phyloP scores from a whole-genome alignment of 2,888 invertebrate species.

The Mantis religiosa region DNA sequence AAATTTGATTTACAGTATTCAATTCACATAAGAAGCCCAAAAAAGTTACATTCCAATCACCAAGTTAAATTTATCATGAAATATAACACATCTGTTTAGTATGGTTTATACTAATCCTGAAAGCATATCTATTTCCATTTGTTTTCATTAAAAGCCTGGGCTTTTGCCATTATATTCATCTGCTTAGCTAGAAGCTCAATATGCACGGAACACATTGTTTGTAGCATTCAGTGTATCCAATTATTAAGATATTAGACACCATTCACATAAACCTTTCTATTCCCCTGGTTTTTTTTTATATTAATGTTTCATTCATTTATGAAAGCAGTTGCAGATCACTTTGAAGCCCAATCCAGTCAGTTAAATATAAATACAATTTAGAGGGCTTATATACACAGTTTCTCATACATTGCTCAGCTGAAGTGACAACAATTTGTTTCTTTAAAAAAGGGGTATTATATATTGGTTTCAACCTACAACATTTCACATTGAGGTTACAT shows the following conservation, averaged over 20 bases:
- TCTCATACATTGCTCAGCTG: constrained; percentile 6
- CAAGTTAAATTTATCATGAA: background rate
- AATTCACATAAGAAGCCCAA: background rate
- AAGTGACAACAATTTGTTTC: constrained; percentile 1
- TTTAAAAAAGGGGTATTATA: background rate
- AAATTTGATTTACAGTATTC: background rate
- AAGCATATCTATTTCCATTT: background rate
- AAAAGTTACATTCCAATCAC: background rate
- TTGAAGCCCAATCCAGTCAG: background rate
- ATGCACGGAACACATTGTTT: background rate
- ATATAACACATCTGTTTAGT: background rate
- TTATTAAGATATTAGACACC: background rate
- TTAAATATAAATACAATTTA: background rate
- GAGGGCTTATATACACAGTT: constrained; percentile 7
- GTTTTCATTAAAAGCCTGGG: background rate
- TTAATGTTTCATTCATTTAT: background rate
- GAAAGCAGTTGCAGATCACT: background rate
- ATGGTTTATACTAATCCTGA: background rate
- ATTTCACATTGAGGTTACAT: constrained; percentile 8
- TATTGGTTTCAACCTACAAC: background rate
- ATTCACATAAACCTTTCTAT: background rate
- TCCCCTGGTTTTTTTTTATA: background rate
- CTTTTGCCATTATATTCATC: background rate
- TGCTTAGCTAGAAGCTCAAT: background rate
- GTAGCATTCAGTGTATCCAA: background rate